Conservation (phyloP, 1,140 invertebrate genomes). For the Zaprionus inermis region DNA sequence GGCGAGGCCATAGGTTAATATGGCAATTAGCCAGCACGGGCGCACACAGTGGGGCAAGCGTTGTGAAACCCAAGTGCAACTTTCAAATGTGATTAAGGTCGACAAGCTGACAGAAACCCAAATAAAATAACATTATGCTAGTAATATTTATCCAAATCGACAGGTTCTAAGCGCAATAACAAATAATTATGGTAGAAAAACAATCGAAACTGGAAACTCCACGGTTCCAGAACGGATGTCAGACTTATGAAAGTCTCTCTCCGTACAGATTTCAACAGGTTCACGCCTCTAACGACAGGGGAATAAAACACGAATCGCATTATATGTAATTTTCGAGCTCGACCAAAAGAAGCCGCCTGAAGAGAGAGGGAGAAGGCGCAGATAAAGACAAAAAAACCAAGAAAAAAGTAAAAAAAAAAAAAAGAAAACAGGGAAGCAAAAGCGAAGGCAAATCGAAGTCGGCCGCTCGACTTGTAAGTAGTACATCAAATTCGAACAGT, state of each 20-base stretch:
- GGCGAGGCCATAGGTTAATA: constrained; percentile 74
- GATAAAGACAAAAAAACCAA: constrained; percentile 9
- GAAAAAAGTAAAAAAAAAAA: background rate
- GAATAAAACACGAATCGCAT: constrained; percentile 52
- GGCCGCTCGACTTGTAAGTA: constrained; percentile 60
- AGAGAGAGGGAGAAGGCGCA: constrained; percentile 3
- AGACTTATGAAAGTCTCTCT: constrained; percentile 50
- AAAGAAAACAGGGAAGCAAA: background rate
- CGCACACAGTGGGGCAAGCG: constrained; percentile 17
- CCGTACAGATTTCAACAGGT: constrained; percentile 65
- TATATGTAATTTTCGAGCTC: constrained; percentile 66
- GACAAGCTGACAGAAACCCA: no score
- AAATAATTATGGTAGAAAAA: constrained; percentile 51
- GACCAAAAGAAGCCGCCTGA: constrained; percentile 46
- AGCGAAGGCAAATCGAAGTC: constrained; percentile 28
- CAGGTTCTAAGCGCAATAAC: constrained; percentile 64
- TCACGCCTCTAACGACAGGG: constrained; percentile 64
- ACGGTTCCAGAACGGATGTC: constrained; percentile 40
- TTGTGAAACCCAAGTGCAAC: constrained; percentile 49
- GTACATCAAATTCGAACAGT: constrained; percentile 75
- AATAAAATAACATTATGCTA: background rate
- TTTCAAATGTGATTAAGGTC: constrained; percentile 78
- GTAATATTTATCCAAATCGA: no score
- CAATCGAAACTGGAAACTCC: constrained; percentile 41
- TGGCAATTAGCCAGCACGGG: constrained; percentile 74